A percentile compares a stretch with the other conserved stretches of the same genome.
These are phyloP conservation scores for Trochalopteron elliotii DNA, from an alignment of 2,113 vertebrate genomes.

Conservation along the genomic window DNA sequence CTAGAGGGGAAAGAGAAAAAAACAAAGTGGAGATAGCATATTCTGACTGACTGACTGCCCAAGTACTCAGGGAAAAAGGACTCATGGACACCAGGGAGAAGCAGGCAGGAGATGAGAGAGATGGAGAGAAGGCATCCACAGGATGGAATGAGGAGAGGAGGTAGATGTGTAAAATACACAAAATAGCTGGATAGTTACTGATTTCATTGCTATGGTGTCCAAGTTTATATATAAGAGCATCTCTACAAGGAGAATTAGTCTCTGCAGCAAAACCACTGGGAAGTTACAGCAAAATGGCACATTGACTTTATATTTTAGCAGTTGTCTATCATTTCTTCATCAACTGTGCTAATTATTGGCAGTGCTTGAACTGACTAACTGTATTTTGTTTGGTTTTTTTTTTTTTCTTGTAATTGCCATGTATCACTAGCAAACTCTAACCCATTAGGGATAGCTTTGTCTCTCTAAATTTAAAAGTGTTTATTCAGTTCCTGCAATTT, in stretches of 20 bases:
- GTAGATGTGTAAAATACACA: not conserved
- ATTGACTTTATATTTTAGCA: not conserved
- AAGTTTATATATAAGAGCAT: not conserved
- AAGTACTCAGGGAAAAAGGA: not conserved
- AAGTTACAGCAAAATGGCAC: not conserved
- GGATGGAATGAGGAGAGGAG: not conserved
- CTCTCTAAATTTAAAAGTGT: not conserved
- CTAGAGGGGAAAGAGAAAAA: accelerated
- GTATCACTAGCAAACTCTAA: not conserved
- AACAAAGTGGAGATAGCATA: not conserved
- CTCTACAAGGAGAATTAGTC: not conserved
- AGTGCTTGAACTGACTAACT: not conserved
- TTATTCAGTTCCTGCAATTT: conserved; percentile 4
- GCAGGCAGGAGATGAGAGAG: not conserved
- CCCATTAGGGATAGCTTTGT: not conserved
- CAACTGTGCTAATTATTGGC: not conserved
- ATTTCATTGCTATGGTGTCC: not conserved
- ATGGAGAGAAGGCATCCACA: not conserved
- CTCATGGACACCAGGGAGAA: not conserved
- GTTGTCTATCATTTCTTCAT: not conserved
- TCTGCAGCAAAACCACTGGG: not conserved
- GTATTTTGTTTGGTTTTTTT: not conserved
- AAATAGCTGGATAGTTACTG: not conserved
- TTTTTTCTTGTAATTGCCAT: not conserved
- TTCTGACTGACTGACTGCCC: not conserved